phyloP scores from a whole-genome alignment of 2,797 vertebrate species.

The Thunnus albacares region DNA sequence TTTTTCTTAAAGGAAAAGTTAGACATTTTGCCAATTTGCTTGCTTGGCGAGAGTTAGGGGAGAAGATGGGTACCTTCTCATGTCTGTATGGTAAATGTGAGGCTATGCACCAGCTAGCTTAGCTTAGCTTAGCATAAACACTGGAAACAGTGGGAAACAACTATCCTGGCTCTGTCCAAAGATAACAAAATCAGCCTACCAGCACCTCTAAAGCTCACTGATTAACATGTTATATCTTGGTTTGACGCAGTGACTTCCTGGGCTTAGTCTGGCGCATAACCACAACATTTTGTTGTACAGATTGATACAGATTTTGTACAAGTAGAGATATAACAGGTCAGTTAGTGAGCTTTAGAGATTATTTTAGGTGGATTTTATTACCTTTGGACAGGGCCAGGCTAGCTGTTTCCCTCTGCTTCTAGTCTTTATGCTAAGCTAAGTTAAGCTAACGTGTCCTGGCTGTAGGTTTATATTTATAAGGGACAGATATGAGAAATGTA shows the following conservation, averaged over 20 bases:
- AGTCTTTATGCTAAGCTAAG: constrained; percentile 5
- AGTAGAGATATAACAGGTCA: background rate
- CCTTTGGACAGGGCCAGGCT: background rate
- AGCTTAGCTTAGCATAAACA: background rate
- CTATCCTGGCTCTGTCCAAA: background rate
- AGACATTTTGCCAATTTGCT: background rate
- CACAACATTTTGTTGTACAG: background rate
- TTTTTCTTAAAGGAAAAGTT: background rate
- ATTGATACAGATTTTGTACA: background rate
- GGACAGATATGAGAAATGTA: background rate
- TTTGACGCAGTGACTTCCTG: background rate
- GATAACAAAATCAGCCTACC: too few relatives aligned
- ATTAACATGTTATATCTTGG: too few relatives aligned
- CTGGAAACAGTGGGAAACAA: background rate
- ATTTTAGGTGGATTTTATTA: background rate
- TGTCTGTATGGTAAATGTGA: too few relatives aligned
- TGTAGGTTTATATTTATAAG: background rate
- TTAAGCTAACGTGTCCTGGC: background rate
- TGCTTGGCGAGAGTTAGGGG: background rate
- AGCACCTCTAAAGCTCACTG: too few relatives aligned
- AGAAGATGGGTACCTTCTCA: background rate
- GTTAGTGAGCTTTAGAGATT: background rate
- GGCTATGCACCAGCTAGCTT: too few relatives aligned
- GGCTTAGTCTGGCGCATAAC: background rate
- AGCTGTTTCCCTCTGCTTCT: background rate